These are phyloP conservation scores for Gadopsis bispinosus DNA, from an alignment of 2,797 vertebrate genomes.

Conservation along the genomic window DNA sequence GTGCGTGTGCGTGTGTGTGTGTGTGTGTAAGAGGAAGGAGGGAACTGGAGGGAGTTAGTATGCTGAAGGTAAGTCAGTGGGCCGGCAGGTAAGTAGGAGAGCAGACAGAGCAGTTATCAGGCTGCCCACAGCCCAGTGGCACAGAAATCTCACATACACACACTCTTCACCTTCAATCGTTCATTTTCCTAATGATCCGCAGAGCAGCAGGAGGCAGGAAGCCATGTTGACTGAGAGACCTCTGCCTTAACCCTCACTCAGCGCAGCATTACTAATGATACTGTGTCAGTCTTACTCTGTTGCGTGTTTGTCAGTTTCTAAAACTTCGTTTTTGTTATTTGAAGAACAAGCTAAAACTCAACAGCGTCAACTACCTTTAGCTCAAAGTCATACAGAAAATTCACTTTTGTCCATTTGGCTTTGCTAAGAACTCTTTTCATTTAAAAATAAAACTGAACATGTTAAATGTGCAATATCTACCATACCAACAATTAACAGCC, in stretches of 20 bases:
- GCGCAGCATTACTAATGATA: constrained; percentile 70
- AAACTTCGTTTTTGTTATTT: constrained; percentile 40
- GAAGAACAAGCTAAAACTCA: constrained; percentile 31
- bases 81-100: constrained; percentile 80
- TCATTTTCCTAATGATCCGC: constrained; percentile 83
- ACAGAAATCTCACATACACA: constrained; percentile 51
- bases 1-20: constrained; percentile 32
- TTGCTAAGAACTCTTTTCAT: constrained; percentile 1
- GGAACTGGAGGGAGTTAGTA: constrained; percentile 71
- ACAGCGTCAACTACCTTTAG: background rate
- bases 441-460: background rate
- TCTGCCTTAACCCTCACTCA: constrained; percentile 75
- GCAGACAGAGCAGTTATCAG: constrained; percentile 80
- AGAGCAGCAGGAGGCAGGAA: constrained; percentile 74
- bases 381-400: constrained; percentile 19
- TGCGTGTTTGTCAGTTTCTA: constrained; percentile 42
- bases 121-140: constrained; percentile 73
- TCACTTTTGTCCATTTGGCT: background rate
- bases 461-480: background rate
- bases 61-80: constrained; percentile 81
- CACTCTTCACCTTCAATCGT: constrained; percentile 50
- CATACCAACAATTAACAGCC: constrained; percentile 13
- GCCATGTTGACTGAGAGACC: constrained; percentile 75
- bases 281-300: constrained; percentile 53
- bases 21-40: constrained; percentile 21